phyloP scores from a whole-genome alignment of 2,888 invertebrate genomes.

The Periphyllus acericola region DNA sequence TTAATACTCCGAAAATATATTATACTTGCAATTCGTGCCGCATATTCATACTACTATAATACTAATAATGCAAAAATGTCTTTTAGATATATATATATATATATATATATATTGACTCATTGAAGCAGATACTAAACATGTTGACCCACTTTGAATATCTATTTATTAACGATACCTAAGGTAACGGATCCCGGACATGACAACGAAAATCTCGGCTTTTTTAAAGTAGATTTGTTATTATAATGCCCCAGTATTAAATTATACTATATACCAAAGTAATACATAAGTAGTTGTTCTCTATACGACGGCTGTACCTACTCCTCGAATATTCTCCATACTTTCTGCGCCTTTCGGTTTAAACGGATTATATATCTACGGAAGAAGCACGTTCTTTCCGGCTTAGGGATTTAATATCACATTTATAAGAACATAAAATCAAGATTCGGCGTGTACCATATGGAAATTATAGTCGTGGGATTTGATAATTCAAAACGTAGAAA shows the following conservation, averaged over 20 bases:
- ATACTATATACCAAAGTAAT: background rate
- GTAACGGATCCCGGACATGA: too few relatives aligned
- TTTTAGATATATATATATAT: too few relatives aligned
- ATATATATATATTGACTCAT: too few relatives aligned
- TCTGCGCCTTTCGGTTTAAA: background rate
- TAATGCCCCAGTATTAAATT: background rate
- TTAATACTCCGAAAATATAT: background rate
- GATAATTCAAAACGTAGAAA: background rate
- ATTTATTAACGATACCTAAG: too few relatives aligned
- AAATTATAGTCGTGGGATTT: constrained; percentile 24
- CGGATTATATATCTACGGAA: background rate
- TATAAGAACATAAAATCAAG: background rate
- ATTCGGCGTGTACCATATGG: background rate
- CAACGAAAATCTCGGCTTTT: too few relatives aligned
- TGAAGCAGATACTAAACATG: too few relatives aligned
- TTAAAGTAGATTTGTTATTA: background rate
- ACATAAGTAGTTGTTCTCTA: background rate
- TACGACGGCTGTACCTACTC: too few relatives aligned
- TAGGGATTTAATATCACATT: constrained; percentile 1
- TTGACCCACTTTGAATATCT: too few relatives aligned
- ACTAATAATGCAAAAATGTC: too few relatives aligned
- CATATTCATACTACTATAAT: too few relatives aligned
- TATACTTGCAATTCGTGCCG: background rate
- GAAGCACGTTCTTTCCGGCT: background rate
- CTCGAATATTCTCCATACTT: background rate